Evolutionary conservation across 2,797 vertebrate genomes (phyloP).

Genomic region (Buphagus erythrorhynchus): DNA sequence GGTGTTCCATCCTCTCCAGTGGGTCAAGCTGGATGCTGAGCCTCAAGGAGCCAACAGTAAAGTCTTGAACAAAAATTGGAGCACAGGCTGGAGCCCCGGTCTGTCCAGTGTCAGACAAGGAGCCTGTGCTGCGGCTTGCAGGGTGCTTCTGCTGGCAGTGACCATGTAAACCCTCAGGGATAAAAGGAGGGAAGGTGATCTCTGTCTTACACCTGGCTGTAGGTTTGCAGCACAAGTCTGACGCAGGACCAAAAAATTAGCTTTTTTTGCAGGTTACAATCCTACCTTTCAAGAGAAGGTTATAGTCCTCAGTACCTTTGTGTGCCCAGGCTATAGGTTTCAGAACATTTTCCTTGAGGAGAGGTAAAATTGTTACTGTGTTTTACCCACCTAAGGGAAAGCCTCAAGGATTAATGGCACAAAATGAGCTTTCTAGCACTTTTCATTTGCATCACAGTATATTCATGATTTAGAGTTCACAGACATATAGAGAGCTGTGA

Average conservation of each 20-base stretch:
- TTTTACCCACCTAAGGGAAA: not conserved
- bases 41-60: not conserved
- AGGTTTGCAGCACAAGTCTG: not conserved
- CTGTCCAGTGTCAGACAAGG: not conserved
- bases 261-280: not conserved
- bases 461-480: conserved; percentile 15
- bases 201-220: not conserved
- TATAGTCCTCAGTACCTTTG: not conserved
- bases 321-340: not conserved
- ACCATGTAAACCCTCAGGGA: not conserved
- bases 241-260: not conserved
- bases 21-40: fast-evolving
- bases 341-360: not conserved
- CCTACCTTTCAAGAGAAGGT: not conserved
- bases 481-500: not conserved
- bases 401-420: not conserved
- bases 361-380: not conserved
- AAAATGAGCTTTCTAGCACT: not conserved
- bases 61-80: not conserved
- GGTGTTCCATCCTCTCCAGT: not conserved
- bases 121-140: not conserved
- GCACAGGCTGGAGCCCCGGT: not conserved
- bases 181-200: not conserved
- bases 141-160: not conserved
- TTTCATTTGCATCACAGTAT: not conserved